Conservation (phyloP, 1,140 invertebrate species). For the Brachionus manjavacas region DNA sequence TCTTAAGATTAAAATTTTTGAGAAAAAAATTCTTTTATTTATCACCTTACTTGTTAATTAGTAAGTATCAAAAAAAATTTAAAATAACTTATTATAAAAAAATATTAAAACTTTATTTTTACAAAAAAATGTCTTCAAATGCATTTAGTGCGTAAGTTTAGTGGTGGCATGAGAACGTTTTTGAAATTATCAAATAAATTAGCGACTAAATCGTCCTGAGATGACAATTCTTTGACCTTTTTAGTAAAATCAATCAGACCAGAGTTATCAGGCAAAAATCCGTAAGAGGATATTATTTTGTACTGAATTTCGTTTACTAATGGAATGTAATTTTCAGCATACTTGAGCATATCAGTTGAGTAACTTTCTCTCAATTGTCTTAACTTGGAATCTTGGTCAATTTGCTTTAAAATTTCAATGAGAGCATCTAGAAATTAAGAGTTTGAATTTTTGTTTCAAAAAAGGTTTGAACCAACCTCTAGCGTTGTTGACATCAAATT, state of each 20-base stretch:
- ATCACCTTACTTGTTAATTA: neutral
- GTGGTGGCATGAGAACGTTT: constrained; percentile 6
- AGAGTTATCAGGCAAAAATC: constrained; percentile 16
- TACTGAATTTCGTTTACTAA: constrained; percentile 1
- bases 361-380: neutral
- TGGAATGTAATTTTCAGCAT: constrained; percentile 20
- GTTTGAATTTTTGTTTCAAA: neutral
- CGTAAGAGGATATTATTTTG: constrained; percentile 17
- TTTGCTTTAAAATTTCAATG: constrained; percentile 12
- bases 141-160: neutral
- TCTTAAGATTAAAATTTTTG: neutral
- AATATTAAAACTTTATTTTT: neutral
- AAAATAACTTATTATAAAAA: neutral
- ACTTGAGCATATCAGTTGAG: constrained; percentile 34
- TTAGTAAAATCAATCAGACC: constrained; percentile 28
- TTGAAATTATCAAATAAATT: constrained; percentile 41
- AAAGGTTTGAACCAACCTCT: neutral
- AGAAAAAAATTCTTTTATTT: neutral
- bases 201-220: neutral
- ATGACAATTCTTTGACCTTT: neutral
- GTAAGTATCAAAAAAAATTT: neutral
- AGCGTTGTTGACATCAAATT: neutral
- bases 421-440: constrained; percentile 15
- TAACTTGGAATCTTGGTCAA: constrained; percentile 2
- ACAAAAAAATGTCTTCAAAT: constrained; percentile 1